phyloP scores from a whole-genome alignment of 2,113 vertebrate species.

The Ptyas mucosa region DNA sequence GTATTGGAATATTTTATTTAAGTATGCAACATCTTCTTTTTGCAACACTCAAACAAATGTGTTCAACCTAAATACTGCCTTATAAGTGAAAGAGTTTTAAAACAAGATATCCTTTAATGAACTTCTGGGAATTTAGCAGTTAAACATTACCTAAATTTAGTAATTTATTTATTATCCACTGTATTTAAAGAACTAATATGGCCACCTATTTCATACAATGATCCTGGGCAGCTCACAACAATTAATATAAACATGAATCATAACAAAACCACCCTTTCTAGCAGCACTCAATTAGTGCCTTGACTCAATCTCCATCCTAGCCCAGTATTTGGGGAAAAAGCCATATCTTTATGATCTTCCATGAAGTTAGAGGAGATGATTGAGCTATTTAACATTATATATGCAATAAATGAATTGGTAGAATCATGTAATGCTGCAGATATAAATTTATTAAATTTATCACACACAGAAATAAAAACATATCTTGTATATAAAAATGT shows the following conservation, averaged over 20 bases:
- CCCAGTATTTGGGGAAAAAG: neutral
- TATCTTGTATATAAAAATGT: neutral
- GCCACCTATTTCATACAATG: neutral
- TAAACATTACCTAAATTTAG: neutral
- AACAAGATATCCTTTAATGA: neutral
- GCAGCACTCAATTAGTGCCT: neutral
- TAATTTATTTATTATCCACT: neutral
- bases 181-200: neutral
- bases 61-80: neutral
- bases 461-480: neutral
- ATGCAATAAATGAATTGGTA: neutral
- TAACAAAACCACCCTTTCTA: neutral
- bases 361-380: neutral
- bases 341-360: neutral
- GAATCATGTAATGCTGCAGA: neutral
- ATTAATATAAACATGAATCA: neutral
- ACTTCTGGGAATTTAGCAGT: neutral
- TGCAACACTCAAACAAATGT: neutral
- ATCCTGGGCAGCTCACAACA: neutral
- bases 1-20: neutral
- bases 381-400: neutral
- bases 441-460: neutral
- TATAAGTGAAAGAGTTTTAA: neutral
- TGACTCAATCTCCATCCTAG: neutral
- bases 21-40: neutral